Conservation (phyloP, 2,113 vertebrate species). For the Pagrus major region DNA sequence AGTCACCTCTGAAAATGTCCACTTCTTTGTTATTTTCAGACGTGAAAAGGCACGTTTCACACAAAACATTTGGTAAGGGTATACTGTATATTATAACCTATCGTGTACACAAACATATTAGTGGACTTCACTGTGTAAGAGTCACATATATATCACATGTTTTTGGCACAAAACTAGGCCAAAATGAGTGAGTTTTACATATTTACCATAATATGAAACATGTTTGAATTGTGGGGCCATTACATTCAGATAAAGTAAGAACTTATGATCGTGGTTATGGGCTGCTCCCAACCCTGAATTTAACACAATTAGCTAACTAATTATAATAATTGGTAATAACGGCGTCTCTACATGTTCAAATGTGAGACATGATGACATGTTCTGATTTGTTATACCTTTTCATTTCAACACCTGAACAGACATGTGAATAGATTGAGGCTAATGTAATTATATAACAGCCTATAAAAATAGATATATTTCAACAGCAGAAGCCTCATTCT, state of each 20-base stretch:
- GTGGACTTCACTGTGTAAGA: background rate
- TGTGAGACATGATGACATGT: background rate
- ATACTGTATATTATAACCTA: background rate
- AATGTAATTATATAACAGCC: background rate
- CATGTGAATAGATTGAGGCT: background rate
- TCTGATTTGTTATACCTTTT: background rate
- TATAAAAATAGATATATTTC: constrained; percentile 6
- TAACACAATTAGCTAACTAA: background rate
- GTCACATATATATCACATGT: background rate
- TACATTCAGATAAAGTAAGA: background rate
- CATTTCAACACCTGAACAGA: background rate
- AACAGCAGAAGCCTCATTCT: background rate
- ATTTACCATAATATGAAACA: background rate
- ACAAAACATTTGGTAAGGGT: no score
- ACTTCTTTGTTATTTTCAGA: no score
- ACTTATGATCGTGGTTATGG: background rate
- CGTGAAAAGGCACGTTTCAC: no score
- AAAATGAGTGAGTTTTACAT: background rate
- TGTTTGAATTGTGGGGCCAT: background rate
- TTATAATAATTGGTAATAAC: background rate
- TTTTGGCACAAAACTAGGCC: background rate
- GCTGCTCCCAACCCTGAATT: background rate
- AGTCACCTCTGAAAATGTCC: no score
- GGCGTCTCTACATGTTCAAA: background rate
- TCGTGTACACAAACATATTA: background rate